Base-by-base conservation (phyloP, 2,797 vertebrate genomes). In the Hipposideros larvatus region DNA sequence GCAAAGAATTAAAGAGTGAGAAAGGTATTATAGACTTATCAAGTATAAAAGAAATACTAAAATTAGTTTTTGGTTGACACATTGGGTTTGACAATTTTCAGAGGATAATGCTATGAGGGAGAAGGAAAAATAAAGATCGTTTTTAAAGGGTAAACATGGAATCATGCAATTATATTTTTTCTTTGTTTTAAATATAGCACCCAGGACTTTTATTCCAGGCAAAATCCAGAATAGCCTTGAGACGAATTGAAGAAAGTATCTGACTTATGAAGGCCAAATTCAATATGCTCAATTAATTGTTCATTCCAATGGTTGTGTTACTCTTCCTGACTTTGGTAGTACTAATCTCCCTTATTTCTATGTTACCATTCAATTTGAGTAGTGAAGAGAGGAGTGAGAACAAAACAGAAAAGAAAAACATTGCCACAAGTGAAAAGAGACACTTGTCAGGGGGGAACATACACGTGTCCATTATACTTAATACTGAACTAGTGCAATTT, bases 41-140 rank as follows among this genome's bases (percentile, higher is more conserved):
- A 89, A 48, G 21, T 26, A 93, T 91, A 55, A 80, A 92, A 55
- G 9, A 83, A 94, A 83, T 79, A 70, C 18, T 70, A 55, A 95
- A 92, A 68, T 85, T 92, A 94, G 3, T 83, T 93, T 90, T 59
- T 28, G 26, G 85, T 77, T 51, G 46, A 55, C 34, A 70, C 3
- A 74, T 75, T 85, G 79, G 61, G 24, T 53, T 85, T 41, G 6
- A 75, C 66, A 92, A 8, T 74, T 92, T 19, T 86, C 55, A 59
- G 41, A 59, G 65, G 46, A 68, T 59, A 80, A 82, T 31, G 19
- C 19, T 77, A 41, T 16, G 48, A 82, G 7, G 65, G 14, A 43
- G 41, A 41, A 34, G 19, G 65, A 87, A 94, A 91, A 80, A 2
- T 37, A 80, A 91, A 78, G n/a, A 78, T 28, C 0, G 5, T 75